Percentiles rank a stretch among this genome's conserved stretches.
These are phyloP conservation scores for Neuroterus valhalla DNA, from an alignment of 1,140 invertebrate species.

Conservation along the genomic window DNA sequence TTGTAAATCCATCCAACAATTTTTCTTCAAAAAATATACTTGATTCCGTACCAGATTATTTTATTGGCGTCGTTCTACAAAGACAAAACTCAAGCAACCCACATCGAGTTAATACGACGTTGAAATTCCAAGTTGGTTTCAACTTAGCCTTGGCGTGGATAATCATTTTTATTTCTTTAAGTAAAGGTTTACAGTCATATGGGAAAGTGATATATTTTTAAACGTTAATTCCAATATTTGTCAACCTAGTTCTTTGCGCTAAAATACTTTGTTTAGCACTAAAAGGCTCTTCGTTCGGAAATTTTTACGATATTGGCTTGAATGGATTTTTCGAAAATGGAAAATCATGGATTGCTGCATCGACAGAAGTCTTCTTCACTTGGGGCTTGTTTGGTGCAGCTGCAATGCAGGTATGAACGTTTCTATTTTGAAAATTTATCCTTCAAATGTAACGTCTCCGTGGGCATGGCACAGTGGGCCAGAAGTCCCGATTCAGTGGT, in stretches of 20 bases:
- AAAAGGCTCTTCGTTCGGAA: conserved; percentile 78
- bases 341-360: conserved; percentile 86
- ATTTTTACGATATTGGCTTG: conserved; percentile 86
- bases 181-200: conserved; percentile 90
- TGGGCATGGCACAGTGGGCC: too few relatives aligned
- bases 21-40: conserved; percentile 79
- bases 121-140: conserved; percentile 92
- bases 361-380: conserved; percentile 90
- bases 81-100: conserved; percentile 78
- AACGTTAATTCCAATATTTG: conserved; percentile 83
- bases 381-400: conserved; percentile 92
- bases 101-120: conserved; percentile 79
- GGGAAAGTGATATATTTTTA: conserved; percentile 88
- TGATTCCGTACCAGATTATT: conserved; percentile 88
- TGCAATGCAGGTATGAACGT: conserved; percentile 81
- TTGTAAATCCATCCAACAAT: conserved; percentile 67
- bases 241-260: conserved; percentile 82
- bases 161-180: conserved; percentile 90
- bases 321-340: conserved; percentile 88
- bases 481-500: too few relatives aligned
- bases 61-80: conserved; percentile 87
- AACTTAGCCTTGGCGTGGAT: conserved; percentile 94
- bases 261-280: conserved; percentile 85
- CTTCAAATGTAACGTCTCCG: too few relatives aligned
- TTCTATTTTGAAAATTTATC: too few relatives aligned